Conservation (phyloP, 2,888 invertebrate species). For the Microctonus hyperodae region DNA sequence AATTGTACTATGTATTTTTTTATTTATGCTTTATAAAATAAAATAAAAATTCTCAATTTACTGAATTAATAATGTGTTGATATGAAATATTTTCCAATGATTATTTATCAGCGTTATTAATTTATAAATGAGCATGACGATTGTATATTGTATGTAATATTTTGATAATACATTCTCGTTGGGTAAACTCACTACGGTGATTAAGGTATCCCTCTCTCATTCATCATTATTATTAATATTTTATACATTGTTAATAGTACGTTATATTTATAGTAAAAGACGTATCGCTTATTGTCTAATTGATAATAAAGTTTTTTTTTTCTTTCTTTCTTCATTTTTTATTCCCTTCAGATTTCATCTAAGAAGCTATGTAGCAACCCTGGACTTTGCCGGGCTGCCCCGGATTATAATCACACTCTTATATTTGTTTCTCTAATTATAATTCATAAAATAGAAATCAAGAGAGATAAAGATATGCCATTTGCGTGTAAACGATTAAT, state of each 20-base stretch:
- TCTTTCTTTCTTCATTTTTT: slow-evolving; percentile 32
- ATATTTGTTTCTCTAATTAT: not conserved
- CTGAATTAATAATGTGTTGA: not conserved
- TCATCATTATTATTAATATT: slow-evolving; percentile 24
- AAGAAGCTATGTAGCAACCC: slow-evolving; percentile 48
- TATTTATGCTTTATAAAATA: slow-evolving; percentile 1
- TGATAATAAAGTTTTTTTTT: slow-evolving; percentile 39
- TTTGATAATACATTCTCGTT: slow-evolving; percentile 23
- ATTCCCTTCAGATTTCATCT: slow-evolving; percentile 36
- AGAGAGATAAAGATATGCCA: not conserved
- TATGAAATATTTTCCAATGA: not conserved
- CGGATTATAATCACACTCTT: slow-evolving; percentile 30
- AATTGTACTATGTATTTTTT: not conserved
- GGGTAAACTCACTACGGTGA: slow-evolving; percentile 32
- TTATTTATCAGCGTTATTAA: not conserved
- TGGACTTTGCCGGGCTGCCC: slow-evolving; percentile 49
- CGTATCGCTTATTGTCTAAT: slow-evolving; percentile 41
- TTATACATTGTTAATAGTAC: slow-evolving; percentile 41
- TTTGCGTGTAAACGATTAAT: not conserved
- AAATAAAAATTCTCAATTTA: not conserved
- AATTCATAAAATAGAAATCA: not conserved
- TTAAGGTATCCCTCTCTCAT: slow-evolving; percentile 25
- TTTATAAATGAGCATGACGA: not conserved
- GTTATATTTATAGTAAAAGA: slow-evolving; percentile 45
- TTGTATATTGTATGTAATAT: not conserved